Evolutionary conservation across 2,888 invertebrate species (phyloP), one percentile per base, ranked within the genome.

Genomic region (Achlya flavicornis): DNA sequence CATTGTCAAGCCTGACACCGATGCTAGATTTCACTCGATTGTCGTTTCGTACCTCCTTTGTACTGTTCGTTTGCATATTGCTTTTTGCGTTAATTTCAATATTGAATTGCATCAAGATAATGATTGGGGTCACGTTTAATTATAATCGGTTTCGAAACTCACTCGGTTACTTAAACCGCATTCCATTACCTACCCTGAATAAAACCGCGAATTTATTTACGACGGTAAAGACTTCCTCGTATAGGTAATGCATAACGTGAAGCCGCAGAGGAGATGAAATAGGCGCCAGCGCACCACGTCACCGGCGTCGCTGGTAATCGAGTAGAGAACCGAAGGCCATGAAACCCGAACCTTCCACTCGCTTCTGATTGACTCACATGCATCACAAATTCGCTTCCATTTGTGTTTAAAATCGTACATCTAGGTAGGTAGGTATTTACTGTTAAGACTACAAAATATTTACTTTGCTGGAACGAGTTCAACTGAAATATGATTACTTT

Each of bases 281-380:
- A 80, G 90, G 89, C 92, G 92, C 90, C 92, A 81, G 87, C 79
- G 86, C 81, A 79, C 35, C 76, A 80, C 89, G 88, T 87, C 89
- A 86, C 81, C 79, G 90, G 87, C 91, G 90, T 78, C 90, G 84
- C 73, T 84, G 85, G 92, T 91, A 93, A 93, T 90, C 88, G 89
- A 93, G 88, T 86, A 87, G 82, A 81, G 83, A 81, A 78, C 81
- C 87, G 90, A 93, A 93, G 93, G 93, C 82, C 92, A 80, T 83
- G 92, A 88, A 93, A 93, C 84, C 79, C 81, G 91, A 93, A 85
- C 88, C 87, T 81, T 82, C 87, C 87, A 84, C 84, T 89, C 89
- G 87, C 83, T 87, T 83, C 84, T 87, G 87, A 89, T 90, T 84
- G 79, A 78, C 80, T 66, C 69, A 63, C 61, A 63, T 41, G 61